Base-by-base conservation (phyloP, 1,140 invertebrate species). In the Drosophila pseudoananassae region DNA sequence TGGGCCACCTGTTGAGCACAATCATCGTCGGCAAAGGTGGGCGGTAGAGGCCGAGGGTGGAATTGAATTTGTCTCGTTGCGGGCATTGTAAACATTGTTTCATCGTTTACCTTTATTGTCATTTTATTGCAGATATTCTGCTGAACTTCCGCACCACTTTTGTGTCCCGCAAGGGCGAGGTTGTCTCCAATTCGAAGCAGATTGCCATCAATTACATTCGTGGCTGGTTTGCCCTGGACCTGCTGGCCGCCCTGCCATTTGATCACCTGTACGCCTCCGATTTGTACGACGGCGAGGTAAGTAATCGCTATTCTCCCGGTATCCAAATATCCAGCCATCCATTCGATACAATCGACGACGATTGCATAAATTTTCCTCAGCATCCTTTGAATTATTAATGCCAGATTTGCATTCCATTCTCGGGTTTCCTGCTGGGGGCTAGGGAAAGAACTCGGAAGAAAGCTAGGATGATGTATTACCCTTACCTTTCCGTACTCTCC, bases 91-190 rank as follows among this genome's bases (percentile, higher is more conserved):
- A 75, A 81, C 72, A 56, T 72, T 52, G 45, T 63, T 55, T 57
- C 74, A 57, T 33, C 49, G 31, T 75, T 58, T 38, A 27, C 29
- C 49, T 77, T 87, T 64, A 66, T 81, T 82, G 76, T 46, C 77
- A 64, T 93, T 94, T 94, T 92, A 93, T 94, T 93, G 88, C 95
- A 97, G 98, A 99, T 94, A 99, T 99, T 92, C 93, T 99, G 74
- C 95, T 99, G 66, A 99, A 99, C 93, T 99, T 99, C 93, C 95
- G 98, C 56, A 99, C 99, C 56, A 99, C 99, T 17, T 99, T 98
- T 92, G 98, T 99, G 49, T 99, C 98, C 92, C 96, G 97, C 89
- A 99, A 99, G 93, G 98, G 99, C 59, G 98, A 99, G 93, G 98
- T 99, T 7, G 98, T 99, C 31, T 98, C 97, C 43, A 96, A 98